Conservation (phyloP, 53 echinoderm and acorn worm genomes). For the Astropecten irregularis region DNA sequence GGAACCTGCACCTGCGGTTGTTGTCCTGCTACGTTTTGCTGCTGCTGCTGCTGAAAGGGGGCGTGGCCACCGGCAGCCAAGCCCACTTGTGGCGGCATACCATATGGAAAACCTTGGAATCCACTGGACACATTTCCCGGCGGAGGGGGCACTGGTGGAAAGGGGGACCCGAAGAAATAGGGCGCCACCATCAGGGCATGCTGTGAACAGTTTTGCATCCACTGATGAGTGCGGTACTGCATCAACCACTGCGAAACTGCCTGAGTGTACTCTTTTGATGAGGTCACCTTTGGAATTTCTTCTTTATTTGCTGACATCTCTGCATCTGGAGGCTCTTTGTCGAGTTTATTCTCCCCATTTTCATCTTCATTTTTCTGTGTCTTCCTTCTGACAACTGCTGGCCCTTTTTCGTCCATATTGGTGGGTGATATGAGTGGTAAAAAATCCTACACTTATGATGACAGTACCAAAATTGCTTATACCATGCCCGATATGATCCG, state of each 20-base stretch:
- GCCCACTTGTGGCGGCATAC: neutral
- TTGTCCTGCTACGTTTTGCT: slow-evolving; percentile 6
- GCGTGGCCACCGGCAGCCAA: slow-evolving; percentile 5
- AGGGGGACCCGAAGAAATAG: slow-evolving; percentile 42
- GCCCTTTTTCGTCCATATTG: slow-evolving; percentile 42
- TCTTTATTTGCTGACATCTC: neutral
- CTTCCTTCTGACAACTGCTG: slow-evolving; percentile 26
- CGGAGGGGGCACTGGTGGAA: neutral
- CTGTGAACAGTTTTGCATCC: slow-evolving; percentile 53
- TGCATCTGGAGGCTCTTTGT: neutral
- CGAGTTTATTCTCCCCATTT: neutral
- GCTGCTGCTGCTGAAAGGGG: neutral
- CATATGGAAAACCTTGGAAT: neutral
- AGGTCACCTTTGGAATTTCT: slow-evolving; percentile 14
- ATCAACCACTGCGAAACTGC: slow-evolving; percentile 78
- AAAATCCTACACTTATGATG: too few relatives aligned
- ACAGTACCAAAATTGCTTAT: too few relatives aligned
- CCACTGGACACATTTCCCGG: neutral
- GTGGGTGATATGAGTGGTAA: too few relatives aligned
- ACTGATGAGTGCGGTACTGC: slow-evolving; percentile 68
- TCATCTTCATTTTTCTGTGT: neutral
- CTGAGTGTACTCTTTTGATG: slow-evolving; percentile 69
- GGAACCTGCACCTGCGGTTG: neutral
- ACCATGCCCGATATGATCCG: too few relatives aligned
- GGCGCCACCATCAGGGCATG: slow-evolving; percentile 63